Base-by-base conservation (phyloP, 2,113 vertebrate species). In the Stercorarius parasiticus region DNA sequence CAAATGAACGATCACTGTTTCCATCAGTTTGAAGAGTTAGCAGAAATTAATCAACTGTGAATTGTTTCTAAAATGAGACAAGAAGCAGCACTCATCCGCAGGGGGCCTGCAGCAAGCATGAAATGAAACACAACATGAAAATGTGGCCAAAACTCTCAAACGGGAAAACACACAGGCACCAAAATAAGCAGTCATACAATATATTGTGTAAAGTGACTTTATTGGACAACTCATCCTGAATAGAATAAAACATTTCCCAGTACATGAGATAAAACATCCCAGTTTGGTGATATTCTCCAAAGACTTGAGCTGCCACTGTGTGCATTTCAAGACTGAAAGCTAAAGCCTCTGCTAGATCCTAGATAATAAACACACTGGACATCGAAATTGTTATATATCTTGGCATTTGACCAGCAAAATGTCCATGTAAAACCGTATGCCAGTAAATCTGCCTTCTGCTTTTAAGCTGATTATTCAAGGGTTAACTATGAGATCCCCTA, bases 371-470 rank as follows among this genome's bases (percentile, higher is more conserved):
- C 25, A 34, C 40, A 38, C 27, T 25, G 74, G 27, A 65, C 79
- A 82, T 62, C 40, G 89, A 87, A 82, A 85, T 65, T 91, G 88
- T 79, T 87, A 43, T 15, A 40, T 56, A 42, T 84, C 88, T 95
- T 97, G 95, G 93, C 95, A 96, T 86, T 43, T 70, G 77, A 91
- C 94, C 96, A 97, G 86, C 21, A 89, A 91, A 92, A 92, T 13
- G 1, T 79, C 58, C 53, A 11, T 49, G 66, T 85, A 82, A 96
- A 97, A 94, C 77, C 42, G 20, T 96, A 94, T 91, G 86, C 73
- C 77, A 95, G 62, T 76, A 97, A 96, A 97, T 95, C 89, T 96
- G 94, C 95, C 94, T 95, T 95, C 92, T 93, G 94, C 89, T 95
- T 87, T 93, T 94, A 97, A 97, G 86, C 91, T 87, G 81, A 91